phyloP scores from a whole-genome alignment of 2,113 vertebrate species.

The Arvicanthis niloticus region DNA sequence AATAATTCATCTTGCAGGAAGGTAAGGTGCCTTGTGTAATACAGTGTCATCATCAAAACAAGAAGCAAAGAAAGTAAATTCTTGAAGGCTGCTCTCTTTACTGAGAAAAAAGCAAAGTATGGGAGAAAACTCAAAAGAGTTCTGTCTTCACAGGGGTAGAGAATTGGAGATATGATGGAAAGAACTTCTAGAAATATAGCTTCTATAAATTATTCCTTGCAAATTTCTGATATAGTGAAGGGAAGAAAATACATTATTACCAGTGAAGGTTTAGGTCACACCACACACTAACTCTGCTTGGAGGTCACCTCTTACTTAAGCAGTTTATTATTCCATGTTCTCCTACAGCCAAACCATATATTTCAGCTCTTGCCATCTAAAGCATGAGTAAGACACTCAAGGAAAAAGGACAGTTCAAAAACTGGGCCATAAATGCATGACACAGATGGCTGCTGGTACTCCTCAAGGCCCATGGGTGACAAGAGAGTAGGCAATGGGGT shows the following conservation, averaged over 20 bases:
- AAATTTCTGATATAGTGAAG: not conserved
- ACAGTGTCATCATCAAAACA: not conserved
- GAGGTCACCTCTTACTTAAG: not conserved
- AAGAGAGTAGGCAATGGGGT: not conserved
- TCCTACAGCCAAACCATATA: not conserved
- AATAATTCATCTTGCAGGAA: not conserved
- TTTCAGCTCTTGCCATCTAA: not conserved
- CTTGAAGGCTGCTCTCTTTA: not conserved
- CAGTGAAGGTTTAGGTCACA: not conserved
- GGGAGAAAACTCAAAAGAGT: not conserved
- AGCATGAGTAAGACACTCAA: not conserved
- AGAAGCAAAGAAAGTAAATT: not conserved
- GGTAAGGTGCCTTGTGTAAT: not conserved
- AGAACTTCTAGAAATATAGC: conserved; percentile 7
- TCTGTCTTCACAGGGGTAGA: not conserved
- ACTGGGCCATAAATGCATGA: not conserved
- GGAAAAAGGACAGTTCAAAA: not conserved
- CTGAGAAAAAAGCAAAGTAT: not conserved
- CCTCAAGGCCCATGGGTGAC: not conserved
- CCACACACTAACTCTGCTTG: not conserved
- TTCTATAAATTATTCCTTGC: not conserved
- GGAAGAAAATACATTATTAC: not conserved
- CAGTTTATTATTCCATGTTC: not conserved
- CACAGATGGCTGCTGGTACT: not conserved
- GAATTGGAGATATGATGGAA: not conserved